Evolutionary conservation across 2,113 vertebrate genomes (phyloP).

Genomic region (Rhegmatorhina hoffmannsi): DNA sequence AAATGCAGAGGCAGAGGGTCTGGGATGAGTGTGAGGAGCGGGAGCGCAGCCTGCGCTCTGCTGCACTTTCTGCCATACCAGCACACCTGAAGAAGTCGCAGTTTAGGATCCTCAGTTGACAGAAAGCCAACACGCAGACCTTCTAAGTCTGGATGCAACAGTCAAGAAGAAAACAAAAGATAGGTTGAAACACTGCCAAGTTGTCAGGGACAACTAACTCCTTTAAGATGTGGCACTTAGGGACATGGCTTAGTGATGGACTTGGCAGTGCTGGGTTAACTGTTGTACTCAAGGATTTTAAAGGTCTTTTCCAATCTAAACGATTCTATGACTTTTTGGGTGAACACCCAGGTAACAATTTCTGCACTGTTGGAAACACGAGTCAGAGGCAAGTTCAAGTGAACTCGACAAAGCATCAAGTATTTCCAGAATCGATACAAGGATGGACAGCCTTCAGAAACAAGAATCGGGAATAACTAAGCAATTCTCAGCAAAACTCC

Average conservation of each 20-base stretch:
- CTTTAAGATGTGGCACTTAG: background rate
- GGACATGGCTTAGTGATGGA: background rate
- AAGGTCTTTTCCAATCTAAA: background rate
- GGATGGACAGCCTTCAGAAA: background rate
- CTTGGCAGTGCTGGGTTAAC: background rate
- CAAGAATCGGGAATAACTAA: background rate
- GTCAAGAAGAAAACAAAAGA: background rate
- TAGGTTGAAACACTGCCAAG: background rate
- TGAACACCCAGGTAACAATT: background rate
- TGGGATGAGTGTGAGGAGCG: background rate
- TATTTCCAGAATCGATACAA: rapidly evolving
- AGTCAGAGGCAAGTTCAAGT: background rate
- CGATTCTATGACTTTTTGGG: rapidly evolving
- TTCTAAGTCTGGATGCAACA: background rate
- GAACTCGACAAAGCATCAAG: background rate
- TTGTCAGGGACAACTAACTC: background rate
- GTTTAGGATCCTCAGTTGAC: background rate
- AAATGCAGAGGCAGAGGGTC: background rate
- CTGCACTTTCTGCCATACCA: background rate
- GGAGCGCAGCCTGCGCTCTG: background rate
- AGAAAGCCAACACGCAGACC: background rate
- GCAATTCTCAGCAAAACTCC: background rate
- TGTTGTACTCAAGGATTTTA: background rate
- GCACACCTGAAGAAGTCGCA: background rate
- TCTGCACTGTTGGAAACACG: rapidly evolving